Percentiles rank a stretch among this genome's conserved stretches.
These are phyloP conservation scores for Sander vitreus DNA, from an alignment of 2,113 vertebrate species.

Conservation along the genomic window DNA sequence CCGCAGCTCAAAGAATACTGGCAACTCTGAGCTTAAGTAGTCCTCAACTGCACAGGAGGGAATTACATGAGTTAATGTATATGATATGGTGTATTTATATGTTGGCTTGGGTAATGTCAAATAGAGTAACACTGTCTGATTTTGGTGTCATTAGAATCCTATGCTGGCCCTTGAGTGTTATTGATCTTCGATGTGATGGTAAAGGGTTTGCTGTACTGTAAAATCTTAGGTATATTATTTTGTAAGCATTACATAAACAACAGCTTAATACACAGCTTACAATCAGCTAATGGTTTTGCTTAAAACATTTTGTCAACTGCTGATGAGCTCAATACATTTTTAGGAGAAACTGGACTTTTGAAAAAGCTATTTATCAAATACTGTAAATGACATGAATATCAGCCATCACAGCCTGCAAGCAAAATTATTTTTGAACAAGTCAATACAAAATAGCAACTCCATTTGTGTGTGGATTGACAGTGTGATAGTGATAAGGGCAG, in stretches of 20 bases:
- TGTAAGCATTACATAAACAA: not conserved
- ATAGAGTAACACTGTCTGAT: not conserved
- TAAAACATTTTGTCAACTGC: not conserved
- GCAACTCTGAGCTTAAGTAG: slow-evolving; percentile 94
- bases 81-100: not conserved
- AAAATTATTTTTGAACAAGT: not conserved
- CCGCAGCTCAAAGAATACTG: slow-evolving; percentile 96
- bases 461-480: not conserved
- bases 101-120: not conserved
- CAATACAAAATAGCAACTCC: not conserved
- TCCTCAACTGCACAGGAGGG: slow-evolving; percentile 86
- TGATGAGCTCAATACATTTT: not conserved
- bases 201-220: not conserved
- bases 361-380: not conserved
- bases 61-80: not conserved
- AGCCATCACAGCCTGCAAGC: not conserved
- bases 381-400: not conserved
- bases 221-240: not conserved
- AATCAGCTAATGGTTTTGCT: not conserved
- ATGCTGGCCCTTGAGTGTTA: not conserved
- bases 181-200: too few relatives aligned
- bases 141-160: not conserved
- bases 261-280: not conserved
- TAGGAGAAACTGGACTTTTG: not conserved
- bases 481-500: not conserved